Base-by-base conservation (phyloP, 1,140 invertebrate species). In the Euura saliciscinereae region DNA sequence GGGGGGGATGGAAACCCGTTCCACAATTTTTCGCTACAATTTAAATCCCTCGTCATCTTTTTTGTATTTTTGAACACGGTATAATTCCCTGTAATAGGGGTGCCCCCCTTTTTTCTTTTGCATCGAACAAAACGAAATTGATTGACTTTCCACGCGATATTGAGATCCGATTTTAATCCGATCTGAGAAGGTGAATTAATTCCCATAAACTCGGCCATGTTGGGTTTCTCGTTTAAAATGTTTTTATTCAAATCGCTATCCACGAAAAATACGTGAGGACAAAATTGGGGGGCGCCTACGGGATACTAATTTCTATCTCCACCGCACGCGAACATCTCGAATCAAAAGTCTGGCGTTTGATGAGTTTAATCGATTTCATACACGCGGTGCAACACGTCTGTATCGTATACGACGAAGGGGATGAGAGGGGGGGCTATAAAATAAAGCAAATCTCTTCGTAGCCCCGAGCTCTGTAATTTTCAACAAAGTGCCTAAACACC, bases 401-500 rank as follows among this genome's bases (percentile, higher is more conserved):
- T 8, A 59, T 59, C 51, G 13, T n/a, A 59, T 4, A 11, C 4
- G 8, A 59, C 8, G 5, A n/a, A 8, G 13, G 13, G 8, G 51
- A 8, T 59, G 3, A 11, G 3, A 11, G 13, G 8, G 13, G 13
- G 51, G 28, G 10, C 10, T 59, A 59, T 59, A 59, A 59, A 59
- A 59, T 59, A 59, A 4, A 59, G 1, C 13, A 59, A 59, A 59
- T 59, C 13, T 59, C 3, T 59, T 59, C 51, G 51, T 59, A 59
- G 51, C 51, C 51, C 51, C 8, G 51, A 59, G 51, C 51, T 59
- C 51, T 59, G 51, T 59, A 59, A 59, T 59, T 59, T 59, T n/a
- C 51, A 59, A 59, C 13, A 59, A 59, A 59, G 8, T 59, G 8
- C 51, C 51, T 59, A 59, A 59, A 59, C 51, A 59, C 6, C 51